These are phyloP conservation scores for Medauroidea extradentata DNA, from an alignment of 1,140 invertebrate species.

Conservation along the genomic window DNA sequence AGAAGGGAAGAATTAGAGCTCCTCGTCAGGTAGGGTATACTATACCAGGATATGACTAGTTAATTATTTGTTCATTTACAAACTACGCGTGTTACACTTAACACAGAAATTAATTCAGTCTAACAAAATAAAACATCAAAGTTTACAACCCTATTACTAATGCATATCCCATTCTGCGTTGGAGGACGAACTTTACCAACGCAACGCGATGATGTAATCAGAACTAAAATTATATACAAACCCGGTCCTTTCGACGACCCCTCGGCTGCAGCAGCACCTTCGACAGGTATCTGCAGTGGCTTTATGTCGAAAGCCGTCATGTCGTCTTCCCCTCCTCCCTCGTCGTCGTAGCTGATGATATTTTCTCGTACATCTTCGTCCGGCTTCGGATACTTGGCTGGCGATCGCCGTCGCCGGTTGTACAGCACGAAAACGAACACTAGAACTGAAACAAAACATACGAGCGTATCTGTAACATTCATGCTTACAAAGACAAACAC, in stretches of 20 bases:
- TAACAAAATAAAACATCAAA: no score
- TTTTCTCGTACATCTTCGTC: slow-evolving; percentile 66
- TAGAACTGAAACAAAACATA: slow-evolving; percentile 45
- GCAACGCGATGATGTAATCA: no score
- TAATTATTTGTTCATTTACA: no score
- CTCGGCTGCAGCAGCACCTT: slow-evolving; percentile 31
- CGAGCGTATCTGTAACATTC: neutral
- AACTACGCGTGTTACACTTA: no score
- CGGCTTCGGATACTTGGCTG: slow-evolving; percentile 55
- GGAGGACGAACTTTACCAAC: no score
- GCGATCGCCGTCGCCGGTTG: slow-evolving; percentile 45
- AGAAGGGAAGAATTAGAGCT: no score
- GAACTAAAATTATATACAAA: slow-evolving; percentile 34
- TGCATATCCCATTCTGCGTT: no score
- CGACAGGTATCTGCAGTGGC: slow-evolving; percentile 54
- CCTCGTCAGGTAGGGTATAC: no score
- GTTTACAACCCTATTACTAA: no score
- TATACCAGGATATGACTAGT: no score
- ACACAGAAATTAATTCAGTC: no score
- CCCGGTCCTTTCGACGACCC: slow-evolving; percentile 20
- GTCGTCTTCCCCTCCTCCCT: slow-evolving; percentile 61
- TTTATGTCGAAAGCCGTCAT: slow-evolving; percentile 61
- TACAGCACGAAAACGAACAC: slow-evolving; percentile 54
- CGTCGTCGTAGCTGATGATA: slow-evolving; percentile 65
- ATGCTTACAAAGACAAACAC: no score